Conservation (phyloP, 2,113 vertebrate genomes). For the Talpa occidentalis region DNA sequence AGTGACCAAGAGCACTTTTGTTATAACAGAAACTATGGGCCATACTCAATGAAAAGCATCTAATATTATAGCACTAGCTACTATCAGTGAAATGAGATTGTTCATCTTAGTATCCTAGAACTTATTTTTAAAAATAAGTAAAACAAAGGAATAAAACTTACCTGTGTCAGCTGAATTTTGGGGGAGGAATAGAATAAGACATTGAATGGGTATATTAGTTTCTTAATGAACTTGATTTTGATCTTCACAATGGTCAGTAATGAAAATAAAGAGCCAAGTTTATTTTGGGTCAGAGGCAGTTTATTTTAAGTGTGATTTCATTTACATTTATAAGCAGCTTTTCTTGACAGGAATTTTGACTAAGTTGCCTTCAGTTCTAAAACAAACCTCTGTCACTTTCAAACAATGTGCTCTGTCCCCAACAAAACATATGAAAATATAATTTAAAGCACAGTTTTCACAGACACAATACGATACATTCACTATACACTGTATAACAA, state of each 20-base stretch:
- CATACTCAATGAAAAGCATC: not conserved
- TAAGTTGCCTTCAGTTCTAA: slow-evolving; percentile 91
- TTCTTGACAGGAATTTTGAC: slow-evolving; percentile 91
- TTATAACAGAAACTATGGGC: not conserved
- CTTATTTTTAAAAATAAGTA: slow-evolving; percentile 1
- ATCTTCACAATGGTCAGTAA: not conserved
- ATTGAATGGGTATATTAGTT: not conserved
- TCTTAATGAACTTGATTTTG: not conserved
- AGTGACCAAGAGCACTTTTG: not conserved
- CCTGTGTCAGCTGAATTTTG: not conserved
- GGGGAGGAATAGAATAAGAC: not conserved
- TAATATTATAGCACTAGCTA: not conserved
- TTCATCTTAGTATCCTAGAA: not conserved
- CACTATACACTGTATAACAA: slow-evolving; percentile 97
- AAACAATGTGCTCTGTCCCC: slow-evolving; percentile 91
- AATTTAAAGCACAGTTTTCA: slow-evolving; percentile 99
- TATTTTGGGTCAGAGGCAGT: slow-evolving; percentile 89
- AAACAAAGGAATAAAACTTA: not conserved
- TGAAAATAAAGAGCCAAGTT: slow-evolving; percentile 66
- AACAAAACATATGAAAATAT: slow-evolving; percentile 99
- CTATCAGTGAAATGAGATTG: not conserved
- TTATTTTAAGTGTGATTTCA: slow-evolving; percentile 95
- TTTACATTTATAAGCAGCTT: slow-evolving; percentile 98
- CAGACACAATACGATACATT: slow-evolving; percentile 97
- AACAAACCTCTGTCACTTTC: slow-evolving; percentile 92